These are phyloP conservation scores for Gephyroberyx darwinii DNA, from an alignment of 2,797 vertebrate genomes.

Conservation along the genomic window DNA sequence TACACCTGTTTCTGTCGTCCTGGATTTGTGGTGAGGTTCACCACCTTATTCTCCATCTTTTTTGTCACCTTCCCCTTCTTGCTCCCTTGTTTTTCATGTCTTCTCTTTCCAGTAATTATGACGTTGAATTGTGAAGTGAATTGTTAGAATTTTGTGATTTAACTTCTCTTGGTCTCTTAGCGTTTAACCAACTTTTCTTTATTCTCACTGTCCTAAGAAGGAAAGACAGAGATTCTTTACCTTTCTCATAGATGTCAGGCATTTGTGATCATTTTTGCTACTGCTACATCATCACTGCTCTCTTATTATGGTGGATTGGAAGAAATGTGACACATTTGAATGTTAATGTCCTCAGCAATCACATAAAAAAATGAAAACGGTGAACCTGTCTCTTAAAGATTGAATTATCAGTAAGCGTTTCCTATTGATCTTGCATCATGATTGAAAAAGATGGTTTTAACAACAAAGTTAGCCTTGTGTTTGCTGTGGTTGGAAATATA, in stretches of 20 bases:
- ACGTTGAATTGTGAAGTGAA: background rate
- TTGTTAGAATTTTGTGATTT: background rate
- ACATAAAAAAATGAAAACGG: background rate
- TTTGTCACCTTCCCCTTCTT: slow-evolving; percentile 40
- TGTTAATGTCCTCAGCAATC: slow-evolving; percentile 25
- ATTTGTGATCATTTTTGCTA: slow-evolving; percentile 23
- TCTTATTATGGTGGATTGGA: slow-evolving; percentile 37
- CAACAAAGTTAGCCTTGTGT: background rate
- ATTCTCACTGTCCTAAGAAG: background rate
- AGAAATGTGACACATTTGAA: slow-evolving; percentile 23
- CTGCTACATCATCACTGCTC: slow-evolving; percentile 35
- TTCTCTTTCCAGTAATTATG: background rate
- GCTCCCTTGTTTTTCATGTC: slow-evolving; percentile 28
- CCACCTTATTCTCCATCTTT: slow-evolving; percentile 56
- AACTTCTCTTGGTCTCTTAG: slow-evolving; percentile 18
- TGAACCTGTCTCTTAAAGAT: background rate
- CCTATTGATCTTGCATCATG: background rate
- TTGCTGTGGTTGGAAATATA: background rate
- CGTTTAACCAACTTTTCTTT: background rate
- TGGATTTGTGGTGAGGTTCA: slow-evolving; percentile 86
- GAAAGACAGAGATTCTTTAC: background rate
- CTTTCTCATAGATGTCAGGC: background rate
- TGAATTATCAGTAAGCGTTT: too few species aligned
- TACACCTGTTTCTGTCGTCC: slow-evolving; percentile 88
- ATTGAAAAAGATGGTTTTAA: background rate